Conservation (phyloP, 1,140 invertebrate species). For the Nautilus pompilius region DNA sequence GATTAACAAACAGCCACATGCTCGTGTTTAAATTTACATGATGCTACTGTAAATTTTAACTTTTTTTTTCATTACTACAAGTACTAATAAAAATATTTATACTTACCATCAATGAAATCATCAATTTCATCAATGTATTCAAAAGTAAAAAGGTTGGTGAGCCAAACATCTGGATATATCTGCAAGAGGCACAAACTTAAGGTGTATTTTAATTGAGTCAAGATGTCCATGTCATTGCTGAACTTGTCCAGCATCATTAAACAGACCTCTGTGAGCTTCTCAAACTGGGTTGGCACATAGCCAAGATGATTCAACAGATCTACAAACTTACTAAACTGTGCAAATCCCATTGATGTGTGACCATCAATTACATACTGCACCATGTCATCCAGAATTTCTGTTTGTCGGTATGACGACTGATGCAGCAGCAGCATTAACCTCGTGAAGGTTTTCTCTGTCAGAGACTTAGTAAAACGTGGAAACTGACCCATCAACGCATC, state of each 20-base stretch:
- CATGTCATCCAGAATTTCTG: background rate
- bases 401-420: background rate
- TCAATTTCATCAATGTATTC: no score
- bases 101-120: no score
- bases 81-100: no score
- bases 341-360: background rate
- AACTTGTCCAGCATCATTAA: background rate
- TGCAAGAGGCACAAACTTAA: no score
- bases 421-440: background rate
- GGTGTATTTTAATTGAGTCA: background rate
- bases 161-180: no score
- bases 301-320: background rate
- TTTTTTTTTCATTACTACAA: no score
- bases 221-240: background rate
- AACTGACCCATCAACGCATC: conserved; percentile 1
- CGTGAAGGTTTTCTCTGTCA: background rate
- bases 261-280: background rate
- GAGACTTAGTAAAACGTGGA: background rate
- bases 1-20: no score
- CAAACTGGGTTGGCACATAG: background rate
- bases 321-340: background rate
- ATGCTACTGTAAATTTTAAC: no score
- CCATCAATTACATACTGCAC: background rate
- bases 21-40: no score
- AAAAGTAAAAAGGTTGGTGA: no score